Conservation (phyloP, 2,797 vertebrate genomes). For the Myotis findleyi region DNA sequence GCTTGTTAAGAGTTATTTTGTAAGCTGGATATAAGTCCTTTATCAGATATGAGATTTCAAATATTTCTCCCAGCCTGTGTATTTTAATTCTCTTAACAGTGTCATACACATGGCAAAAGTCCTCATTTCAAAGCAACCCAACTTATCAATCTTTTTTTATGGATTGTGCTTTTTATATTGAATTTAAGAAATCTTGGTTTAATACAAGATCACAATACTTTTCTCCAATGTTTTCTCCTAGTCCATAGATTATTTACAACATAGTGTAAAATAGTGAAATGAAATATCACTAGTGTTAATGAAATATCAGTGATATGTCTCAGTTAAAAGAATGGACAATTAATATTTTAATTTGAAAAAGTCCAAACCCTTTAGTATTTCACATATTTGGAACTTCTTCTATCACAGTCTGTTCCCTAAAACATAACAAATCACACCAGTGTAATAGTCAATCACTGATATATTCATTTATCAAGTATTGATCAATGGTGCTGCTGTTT, state of each 20-base stretch:
- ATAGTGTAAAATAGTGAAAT: not conserved
- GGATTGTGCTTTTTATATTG: not conserved
- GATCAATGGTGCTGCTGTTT: not conserved
- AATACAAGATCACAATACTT: not conserved
- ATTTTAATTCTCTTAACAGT: not conserved
- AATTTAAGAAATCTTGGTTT: constrained; percentile 9
- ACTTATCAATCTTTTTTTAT: not conserved
- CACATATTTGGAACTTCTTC: not conserved
- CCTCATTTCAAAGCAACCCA: not conserved
- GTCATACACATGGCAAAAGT: not conserved
- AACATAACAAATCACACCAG: not conserved
- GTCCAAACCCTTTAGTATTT: not conserved
- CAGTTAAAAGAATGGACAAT: not conserved
- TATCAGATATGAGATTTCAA: not conserved
- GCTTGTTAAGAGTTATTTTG: not conserved
- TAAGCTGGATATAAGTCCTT: not conserved
- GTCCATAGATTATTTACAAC: not conserved
- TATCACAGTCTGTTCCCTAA: not conserved
- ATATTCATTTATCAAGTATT: not conserved
- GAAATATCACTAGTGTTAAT: not conserved
- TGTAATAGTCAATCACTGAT: not conserved
- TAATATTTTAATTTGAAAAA: not conserved
- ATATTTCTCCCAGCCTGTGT: not conserved
- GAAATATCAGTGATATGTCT: not conserved
- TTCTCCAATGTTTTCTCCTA: not conserved